Evolutionary conservation across 2,797 vertebrate species (phyloP).

Genomic region (Rhyacichthys aspro): DNA sequence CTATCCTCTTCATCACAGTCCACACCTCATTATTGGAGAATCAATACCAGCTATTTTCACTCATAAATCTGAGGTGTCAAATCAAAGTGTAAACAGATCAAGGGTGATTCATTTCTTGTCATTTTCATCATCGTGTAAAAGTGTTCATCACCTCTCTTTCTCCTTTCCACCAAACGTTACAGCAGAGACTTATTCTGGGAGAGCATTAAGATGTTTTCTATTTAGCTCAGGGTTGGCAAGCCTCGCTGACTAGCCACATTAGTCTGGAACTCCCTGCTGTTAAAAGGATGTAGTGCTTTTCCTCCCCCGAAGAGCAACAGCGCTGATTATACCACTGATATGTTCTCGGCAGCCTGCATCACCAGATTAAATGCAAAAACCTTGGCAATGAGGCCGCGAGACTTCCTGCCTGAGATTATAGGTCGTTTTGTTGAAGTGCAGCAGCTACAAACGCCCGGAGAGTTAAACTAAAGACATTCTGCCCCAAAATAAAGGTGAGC

Average conservation of each 20-base stretch:
- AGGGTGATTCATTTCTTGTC: slow-evolving; percentile 36
- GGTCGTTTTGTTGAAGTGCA: slow-evolving; percentile 42
- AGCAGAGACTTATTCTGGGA: slow-evolving; percentile 9
- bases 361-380: slow-evolving; percentile 59
- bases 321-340: slow-evolving; percentile 68
- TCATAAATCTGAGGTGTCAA: slow-evolving; percentile 63
- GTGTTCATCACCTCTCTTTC: slow-evolving; percentile 5
- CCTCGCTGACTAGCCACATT: slow-evolving; percentile 49
- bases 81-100: slow-evolving; percentile 42
- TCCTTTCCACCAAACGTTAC: slow-evolving; percentile 4
- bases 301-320: slow-evolving; percentile 60
- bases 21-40: slow-evolving; percentile 57
- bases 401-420: slow-evolving; percentile 67
- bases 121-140: slow-evolving; percentile 17
- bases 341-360: slow-evolving; percentile 56
- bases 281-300: slow-evolving; percentile 58
- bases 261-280: slow-evolving; percentile 67
- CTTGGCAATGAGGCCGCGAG: slow-evolving; percentile 63
- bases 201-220: slow-evolving; percentile 46
- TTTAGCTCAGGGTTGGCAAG: slow-evolving; percentile 36
- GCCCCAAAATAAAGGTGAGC: slow-evolving; percentile 3
- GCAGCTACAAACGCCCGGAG: slow-evolving; percentile 35
- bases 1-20: slow-evolving; percentile 51
- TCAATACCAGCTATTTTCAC: slow-evolving; percentile 63
- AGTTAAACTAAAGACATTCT: slow-evolving; percentile 33